Base-by-base conservation (phyloP, 2,888 invertebrate genomes). In the Osmoderma eremita region DNA sequence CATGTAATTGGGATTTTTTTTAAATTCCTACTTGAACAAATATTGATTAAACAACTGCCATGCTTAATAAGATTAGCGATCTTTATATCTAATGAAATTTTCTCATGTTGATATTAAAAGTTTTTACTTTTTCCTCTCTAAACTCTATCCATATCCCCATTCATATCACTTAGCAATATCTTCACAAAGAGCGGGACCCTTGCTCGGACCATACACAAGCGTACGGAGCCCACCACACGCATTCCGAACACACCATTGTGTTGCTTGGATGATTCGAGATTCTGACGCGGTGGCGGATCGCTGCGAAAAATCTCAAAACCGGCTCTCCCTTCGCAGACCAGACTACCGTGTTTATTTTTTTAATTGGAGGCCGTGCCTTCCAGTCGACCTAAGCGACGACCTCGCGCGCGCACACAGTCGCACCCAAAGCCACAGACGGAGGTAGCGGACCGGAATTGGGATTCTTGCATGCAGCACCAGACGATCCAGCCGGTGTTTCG, bases 221-320 rank as follows among this genome's bases (percentile, higher is more conserved):
- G 5, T 24, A 24, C 24, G 3, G 24, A 4, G 24, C 24, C 24
- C 3, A 24, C 3, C 24, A 24, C 10, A 8, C 30, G 30, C 30
- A 8, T 3, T 42, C 17, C 48, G 6, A 3, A 48, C 5, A 30
- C 30, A 10, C 30, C 30, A 30, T 30, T 30, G 30, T 30, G 30
- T 30, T 30, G 30, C 10, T 24, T 30, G 8, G 30, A 30, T 30
- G 30, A 6, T 30, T 30, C 30, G 30, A 30, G 30, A 30, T 10
- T 30, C 30, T 30, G 30, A 30, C 30, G 30, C 30, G 30, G 30
- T 30, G 30, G 30, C 2, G 20, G 45, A 48, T n/a, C 56, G 41
- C 41, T 61, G 58, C 58, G 58, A 61, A 61, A 61, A 61, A 61
- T 61, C 45, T 61, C 17, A 61, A 61, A 45, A 61, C 58, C 58